These are phyloP conservation scores for Caenorhabditis imperialis DNA, from an alignment of 2,888 invertebrate genomes.

Conservation along the genomic window DNA sequence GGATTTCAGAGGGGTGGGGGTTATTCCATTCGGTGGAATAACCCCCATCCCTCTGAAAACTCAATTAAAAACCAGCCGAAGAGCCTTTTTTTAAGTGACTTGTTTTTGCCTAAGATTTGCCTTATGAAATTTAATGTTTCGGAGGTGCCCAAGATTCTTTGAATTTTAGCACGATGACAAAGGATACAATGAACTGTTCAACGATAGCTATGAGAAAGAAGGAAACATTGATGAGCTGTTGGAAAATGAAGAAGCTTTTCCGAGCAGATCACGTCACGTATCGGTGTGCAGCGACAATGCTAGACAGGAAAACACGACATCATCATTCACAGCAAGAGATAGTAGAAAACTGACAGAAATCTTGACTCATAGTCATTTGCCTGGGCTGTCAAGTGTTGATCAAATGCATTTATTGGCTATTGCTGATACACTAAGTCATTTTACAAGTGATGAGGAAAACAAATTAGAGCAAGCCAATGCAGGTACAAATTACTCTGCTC, in stretches of 20 bases:
- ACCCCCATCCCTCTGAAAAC: no score
- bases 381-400: slow-evolving; percentile 81
- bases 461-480: slow-evolving; percentile 81
- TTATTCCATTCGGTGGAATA: no score
- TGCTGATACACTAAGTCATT: slow-evolving; percentile 89
- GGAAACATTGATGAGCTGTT: slow-evolving; percentile 84
- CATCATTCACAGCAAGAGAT: slow-evolving; percentile 68
- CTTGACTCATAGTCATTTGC: slow-evolving; percentile 85
- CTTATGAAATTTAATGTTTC: no score
- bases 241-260: slow-evolving; percentile 84
- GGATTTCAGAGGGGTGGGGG: no score
- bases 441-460: slow-evolving; percentile 79
- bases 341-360: slow-evolving; percentile 87
- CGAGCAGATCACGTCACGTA: slow-evolving; percentile 59
- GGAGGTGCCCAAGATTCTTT: not conserved
- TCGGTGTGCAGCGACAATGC: slow-evolving; percentile 61
- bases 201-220: slow-evolving; percentile 82
- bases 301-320: slow-evolving; percentile 36
- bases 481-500: no score
- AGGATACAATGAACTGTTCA: slow-evolving; percentile 90
- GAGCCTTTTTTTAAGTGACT: no score
- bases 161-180: slow-evolving; percentile 12
- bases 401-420: slow-evolving; percentile 99
- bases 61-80: no score
- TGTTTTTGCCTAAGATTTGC: no score